These are phyloP conservation scores for Bergia sp. DNA, from an alignment of 92 coral and sea anemone species.

Conservation along the genomic window DNA sequence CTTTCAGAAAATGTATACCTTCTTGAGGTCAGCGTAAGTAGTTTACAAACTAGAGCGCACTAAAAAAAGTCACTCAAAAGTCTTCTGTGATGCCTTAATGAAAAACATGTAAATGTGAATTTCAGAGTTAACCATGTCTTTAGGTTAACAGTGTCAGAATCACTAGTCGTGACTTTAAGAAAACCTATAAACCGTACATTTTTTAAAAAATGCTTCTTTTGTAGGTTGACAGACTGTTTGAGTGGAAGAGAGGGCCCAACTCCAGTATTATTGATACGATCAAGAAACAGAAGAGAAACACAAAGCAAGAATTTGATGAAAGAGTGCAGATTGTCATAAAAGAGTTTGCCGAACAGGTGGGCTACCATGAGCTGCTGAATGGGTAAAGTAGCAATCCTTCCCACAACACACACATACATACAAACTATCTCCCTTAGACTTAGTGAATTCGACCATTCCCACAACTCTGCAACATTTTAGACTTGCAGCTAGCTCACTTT, in stretches of 20 bases:
- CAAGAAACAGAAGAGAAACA: slow-evolving; percentile 90
- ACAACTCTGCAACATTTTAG: too few species aligned
- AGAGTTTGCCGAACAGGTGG: slow-evolving; percentile 95
- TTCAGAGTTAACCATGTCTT: too few species aligned
- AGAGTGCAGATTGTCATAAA: slow-evolving; percentile 80
- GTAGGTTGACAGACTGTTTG: slow-evolving; percentile 94
- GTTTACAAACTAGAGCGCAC: too few species aligned
- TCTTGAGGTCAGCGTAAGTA: too few species aligned
- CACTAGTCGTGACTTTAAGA: background rate
- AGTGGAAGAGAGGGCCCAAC: slow-evolving; percentile 99
- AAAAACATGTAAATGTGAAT: too few species aligned
- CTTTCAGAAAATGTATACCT: too few species aligned
- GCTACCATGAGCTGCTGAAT: slow-evolving; percentile 20
- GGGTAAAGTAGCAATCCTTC: background rate
- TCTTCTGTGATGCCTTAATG: too few species aligned
- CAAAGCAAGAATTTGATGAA: slow-evolving; percentile 98
- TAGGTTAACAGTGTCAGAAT: too few species aligned
- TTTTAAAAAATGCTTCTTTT: background rate
- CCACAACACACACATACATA: background rate
- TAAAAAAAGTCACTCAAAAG: too few species aligned
- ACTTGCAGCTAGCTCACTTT: too few species aligned
- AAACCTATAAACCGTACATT: background rate
- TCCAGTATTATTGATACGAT: slow-evolving; percentile 89
- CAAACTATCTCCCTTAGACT: background rate
- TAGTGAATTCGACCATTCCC: too few species aligned